Base-by-base conservation (phyloP, 1,140 invertebrate species). In the Eriocheir sinensis region DNA sequence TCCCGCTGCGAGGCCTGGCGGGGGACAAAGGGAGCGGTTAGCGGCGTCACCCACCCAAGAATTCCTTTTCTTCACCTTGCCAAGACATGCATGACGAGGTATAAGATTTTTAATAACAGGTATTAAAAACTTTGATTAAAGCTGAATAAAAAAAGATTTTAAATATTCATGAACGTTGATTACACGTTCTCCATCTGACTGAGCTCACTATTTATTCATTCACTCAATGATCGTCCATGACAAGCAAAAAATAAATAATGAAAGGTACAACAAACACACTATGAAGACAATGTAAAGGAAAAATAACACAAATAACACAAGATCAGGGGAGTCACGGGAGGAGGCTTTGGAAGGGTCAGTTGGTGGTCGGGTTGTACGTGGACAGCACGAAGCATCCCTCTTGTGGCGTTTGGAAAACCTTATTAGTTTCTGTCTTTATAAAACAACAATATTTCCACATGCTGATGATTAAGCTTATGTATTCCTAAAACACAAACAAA, bases 1-100 rank as follows among this genome's bases (percentile, higher is more conserved):
- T 94, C 38, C 94, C 94, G 94, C 81, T 88, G n/a, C 94, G 79
- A 36, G 94, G 72, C 41, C 94, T 94, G 89, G 8, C 34, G 34
- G 41, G 38, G 72, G 41, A 89, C 2, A 34, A 32, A 6, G 38
- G 53, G 6, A 48, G 17, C 15, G 21, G 27, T 72, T 72, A 53
- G 27, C 32, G 21, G 27, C 15, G n/a, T 89, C 38, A 40, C 86
- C 44, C n/a, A 38, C 1, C 32, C 34, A n/a, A n/a, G n/a, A n/a
- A n/a, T n/a, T n/a, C n/a, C n/a, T n/a, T n/a, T n/a, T n/a, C n/a
- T n/a, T n/a, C n/a, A n/a, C n/a, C n/a, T n/a, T n/a, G n/a, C n/a
- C n/a, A n/a, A n/a, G n/a, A n/a, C n/a, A n/a, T n/a, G n/a, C n/a
- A n/a, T n/a, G n/a, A n/a, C n/a, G n/a, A n/a, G n/a, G n/a, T n/a